Conservation (phyloP, 2,888 invertebrate genomes). For the Elmis aenea region DNA sequence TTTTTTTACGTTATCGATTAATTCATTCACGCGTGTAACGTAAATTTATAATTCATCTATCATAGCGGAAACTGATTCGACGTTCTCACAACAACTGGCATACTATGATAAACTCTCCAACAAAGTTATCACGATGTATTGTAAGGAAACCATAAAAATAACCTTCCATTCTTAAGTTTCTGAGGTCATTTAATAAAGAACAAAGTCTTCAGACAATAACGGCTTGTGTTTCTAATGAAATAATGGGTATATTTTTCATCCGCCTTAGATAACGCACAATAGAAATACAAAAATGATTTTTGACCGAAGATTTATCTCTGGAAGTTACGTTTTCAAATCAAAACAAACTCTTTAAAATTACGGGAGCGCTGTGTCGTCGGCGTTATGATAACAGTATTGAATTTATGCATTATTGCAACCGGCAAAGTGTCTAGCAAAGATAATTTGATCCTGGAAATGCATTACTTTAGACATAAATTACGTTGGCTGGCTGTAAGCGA, state of each 20-base stretch:
- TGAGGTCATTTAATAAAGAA: conserved; percentile 13
- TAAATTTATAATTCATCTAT: no score
- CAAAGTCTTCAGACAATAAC: conserved; percentile 12
- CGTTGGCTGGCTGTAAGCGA: conserved; percentile 18
- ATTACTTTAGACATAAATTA: conserved; percentile 30
- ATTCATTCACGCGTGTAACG: conserved; percentile 10
- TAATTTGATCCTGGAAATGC: conserved; percentile 29
- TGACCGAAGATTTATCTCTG: conserved; percentile 3
- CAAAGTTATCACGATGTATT: conserved; percentile 7
- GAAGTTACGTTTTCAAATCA: neutral
- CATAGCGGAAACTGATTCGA: conserved; percentile 1
- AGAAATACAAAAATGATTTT: conserved; percentile 11
- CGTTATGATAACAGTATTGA: conserved; percentile 1
- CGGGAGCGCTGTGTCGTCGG: no score
- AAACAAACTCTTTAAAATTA: no score
- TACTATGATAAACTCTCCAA: conserved; percentile 4
- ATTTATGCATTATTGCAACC: conserved; percentile 4
- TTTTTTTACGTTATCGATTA: conserved; percentile 10
- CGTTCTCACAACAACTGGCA: neutral
- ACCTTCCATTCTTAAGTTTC: conserved; percentile 15
- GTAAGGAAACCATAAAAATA: conserved; percentile 8
- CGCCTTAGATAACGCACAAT: conserved; percentile 12
- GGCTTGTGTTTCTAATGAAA: conserved; percentile 8
- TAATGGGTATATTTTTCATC: conserved; percentile 17
- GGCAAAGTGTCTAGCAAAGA: conserved; percentile 6